phyloP scores from a whole-genome alignment of 2,797 vertebrate species.

The Rhynchotus rufescens region DNA sequence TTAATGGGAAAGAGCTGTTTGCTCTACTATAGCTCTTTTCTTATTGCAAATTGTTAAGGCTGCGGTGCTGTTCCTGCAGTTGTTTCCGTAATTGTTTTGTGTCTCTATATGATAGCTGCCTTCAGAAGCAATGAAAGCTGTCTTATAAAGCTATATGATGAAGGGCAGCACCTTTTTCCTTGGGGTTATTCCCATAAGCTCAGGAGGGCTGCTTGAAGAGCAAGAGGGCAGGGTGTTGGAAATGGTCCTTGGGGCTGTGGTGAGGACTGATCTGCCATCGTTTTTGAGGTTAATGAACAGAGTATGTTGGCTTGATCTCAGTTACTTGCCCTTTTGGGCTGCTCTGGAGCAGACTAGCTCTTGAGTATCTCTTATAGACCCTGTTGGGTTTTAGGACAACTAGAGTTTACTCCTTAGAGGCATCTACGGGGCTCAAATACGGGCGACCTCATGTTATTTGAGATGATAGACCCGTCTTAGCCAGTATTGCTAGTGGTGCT shows the following conservation, averaged over 20 bases:
- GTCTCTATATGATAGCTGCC: slow-evolving; percentile 25
- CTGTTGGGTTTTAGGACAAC: background rate
- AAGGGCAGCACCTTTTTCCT: background rate
- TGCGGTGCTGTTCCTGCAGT: background rate
- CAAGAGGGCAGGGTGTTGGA: background rate
- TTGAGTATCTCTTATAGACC: background rate
- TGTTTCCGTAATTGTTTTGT: slow-evolving; percentile 43
- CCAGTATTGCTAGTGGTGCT: background rate
- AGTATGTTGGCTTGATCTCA: background rate
- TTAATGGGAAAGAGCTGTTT: slow-evolving; percentile 57
- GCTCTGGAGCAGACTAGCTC: background rate
- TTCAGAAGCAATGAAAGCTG: slow-evolving; percentile 37
- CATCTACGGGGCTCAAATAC: background rate
- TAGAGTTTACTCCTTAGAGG: background rate
- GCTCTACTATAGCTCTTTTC: slow-evolving; percentile 16
- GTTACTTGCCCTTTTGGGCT: background rate
- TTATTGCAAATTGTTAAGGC: background rate
- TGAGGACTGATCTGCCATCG: background rate
- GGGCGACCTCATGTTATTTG: background rate
- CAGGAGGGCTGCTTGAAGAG: background rate
- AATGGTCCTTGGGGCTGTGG: background rate
- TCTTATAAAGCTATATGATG: background rate
- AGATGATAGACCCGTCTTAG: background rate
- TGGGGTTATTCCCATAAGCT: background rate
- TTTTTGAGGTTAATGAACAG: background rate